These are phyloP conservation scores for Apamea anceps DNA, from an alignment of 2,888 invertebrate genomes.

Conservation along the genomic window DNA sequence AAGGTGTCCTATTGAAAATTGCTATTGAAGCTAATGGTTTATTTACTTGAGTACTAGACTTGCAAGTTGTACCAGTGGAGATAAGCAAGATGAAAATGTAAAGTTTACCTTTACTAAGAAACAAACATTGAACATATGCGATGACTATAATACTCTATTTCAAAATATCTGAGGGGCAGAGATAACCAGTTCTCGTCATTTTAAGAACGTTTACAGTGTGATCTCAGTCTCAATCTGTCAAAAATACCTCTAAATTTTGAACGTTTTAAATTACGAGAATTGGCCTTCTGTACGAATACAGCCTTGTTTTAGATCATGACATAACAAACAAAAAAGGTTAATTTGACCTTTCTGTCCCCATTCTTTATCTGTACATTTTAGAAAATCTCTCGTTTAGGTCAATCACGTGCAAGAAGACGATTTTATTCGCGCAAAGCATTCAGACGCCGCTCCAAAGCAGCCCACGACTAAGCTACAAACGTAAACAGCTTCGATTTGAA, in stretches of 20 bases:
- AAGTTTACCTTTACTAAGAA: background rate
- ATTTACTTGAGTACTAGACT: background rate
- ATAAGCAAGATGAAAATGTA: background rate
- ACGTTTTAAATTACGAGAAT: too few species aligned
- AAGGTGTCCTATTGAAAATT: constrained; percentile 6
- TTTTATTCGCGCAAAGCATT: background rate
- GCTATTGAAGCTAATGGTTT: background rate
- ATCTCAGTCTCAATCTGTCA: too few species aligned
- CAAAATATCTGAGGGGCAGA: too few species aligned
- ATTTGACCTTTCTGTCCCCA: background rate
- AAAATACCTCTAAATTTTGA: too few species aligned
- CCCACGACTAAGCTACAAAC: background rate
- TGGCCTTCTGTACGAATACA: too few species aligned
- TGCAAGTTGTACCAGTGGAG: background rate
- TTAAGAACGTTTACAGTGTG: too few species aligned
- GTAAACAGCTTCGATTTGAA: background rate
- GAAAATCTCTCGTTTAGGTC: background rate
- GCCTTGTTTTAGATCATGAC: background rate
- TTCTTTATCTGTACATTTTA: background rate
- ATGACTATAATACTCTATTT: background rate
- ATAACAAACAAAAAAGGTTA: background rate
- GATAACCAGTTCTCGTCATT: too few species aligned
- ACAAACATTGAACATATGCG: background rate
- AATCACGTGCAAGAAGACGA: background rate
- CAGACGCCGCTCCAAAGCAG: too few species aligned